These are phyloP conservation scores for Branchinecta lindahli DNA, from an alignment of 1,140 invertebrate genomes.

Conservation along the genomic window DNA sequence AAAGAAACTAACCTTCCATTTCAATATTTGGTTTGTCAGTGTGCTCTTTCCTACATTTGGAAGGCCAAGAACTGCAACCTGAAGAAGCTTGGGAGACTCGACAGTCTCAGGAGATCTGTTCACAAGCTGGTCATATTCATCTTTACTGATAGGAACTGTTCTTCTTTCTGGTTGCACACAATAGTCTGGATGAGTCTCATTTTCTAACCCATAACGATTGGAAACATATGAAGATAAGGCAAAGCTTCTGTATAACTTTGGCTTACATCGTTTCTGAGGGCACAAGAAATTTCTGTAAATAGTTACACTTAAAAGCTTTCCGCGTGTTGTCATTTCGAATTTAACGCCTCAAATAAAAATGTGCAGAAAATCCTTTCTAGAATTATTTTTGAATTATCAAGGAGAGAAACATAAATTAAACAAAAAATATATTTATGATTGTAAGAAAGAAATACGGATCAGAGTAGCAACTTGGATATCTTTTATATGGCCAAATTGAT, in stretches of 20 bases:
- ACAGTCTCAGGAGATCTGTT: conserved; percentile 9
- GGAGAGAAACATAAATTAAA: background rate
- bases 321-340: background rate
- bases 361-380: background rate
- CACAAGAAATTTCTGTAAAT: background rate
- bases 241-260: background rate
- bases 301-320: background rate
- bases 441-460: background rate
- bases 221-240: background rate
- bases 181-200: background rate
- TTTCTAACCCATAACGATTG: background rate
- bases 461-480: background rate
- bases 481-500: background rate
- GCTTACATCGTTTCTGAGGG: background rate
- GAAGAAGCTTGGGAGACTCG: conserved; percentile 41
- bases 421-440: background rate
- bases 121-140: background rate
- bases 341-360: background rate
- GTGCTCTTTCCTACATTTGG: conserved; percentile 93
- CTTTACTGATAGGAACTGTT: background rate
- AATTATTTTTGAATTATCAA: background rate
- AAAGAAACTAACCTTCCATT: conserved; percentile 44
- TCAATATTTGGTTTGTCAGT: conserved; percentile 66
- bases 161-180: background rate
- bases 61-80: conserved; percentile 70